Evolutionary conservation across 1,140 invertebrate species (phyloP).

Genomic region (Diplogasteroides magnus): DNA sequence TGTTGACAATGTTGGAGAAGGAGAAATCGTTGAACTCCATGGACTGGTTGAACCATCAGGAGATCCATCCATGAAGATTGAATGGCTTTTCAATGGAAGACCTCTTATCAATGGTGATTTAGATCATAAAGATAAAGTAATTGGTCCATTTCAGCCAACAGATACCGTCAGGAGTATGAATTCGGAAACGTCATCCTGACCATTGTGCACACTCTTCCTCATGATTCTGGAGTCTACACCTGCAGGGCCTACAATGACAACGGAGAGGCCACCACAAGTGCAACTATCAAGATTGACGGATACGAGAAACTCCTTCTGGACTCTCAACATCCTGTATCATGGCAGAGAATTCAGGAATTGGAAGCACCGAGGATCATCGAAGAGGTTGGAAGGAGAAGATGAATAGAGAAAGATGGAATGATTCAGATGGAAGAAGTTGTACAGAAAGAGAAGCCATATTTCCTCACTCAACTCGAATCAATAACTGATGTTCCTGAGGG

Average conservation of each 20-base stretch:
- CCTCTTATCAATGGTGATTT: slow-evolving; percentile 75
- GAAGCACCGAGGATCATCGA: slow-evolving; percentile 40
- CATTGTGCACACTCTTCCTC: slow-evolving; percentile 75
- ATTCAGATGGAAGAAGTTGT: slow-evolving; percentile 42
- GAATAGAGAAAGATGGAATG: background rate
- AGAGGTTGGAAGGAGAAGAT: slow-evolving; percentile 13
- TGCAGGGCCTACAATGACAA: slow-evolving; percentile 81
- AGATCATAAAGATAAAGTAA: background rate
- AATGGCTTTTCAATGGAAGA: slow-evolving; percentile 87
- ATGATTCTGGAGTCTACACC: slow-evolving; percentile 89
- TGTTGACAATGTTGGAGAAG: slow-evolving; percentile 48
- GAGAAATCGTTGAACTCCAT: slow-evolving; percentile 36
- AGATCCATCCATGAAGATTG: slow-evolving; percentile 87
- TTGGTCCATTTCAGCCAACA: slow-evolving; percentile 15
- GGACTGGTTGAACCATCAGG: slow-evolving; percentile 82
- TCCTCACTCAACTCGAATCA: slow-evolving; percentile 49
- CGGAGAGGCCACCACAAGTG: slow-evolving; percentile 85
- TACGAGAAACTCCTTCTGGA: slow-evolving; percentile 35
- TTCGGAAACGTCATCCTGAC: slow-evolving; percentile 86
- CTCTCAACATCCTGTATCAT: slow-evolving; percentile 46
- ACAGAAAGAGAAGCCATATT: slow-evolving; percentile 51
- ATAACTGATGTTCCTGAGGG: slow-evolving; percentile 64
- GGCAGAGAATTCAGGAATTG: slow-evolving; percentile 51
- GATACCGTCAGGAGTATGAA: slow-evolving; percentile 62
- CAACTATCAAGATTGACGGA: slow-evolving; percentile 71